Percentiles rank a stretch among this genome's conserved stretches.
These are phyloP conservation scores for Zapornia atra DNA, from an alignment of 2,113 vertebrate genomes.

Conservation along the genomic window DNA sequence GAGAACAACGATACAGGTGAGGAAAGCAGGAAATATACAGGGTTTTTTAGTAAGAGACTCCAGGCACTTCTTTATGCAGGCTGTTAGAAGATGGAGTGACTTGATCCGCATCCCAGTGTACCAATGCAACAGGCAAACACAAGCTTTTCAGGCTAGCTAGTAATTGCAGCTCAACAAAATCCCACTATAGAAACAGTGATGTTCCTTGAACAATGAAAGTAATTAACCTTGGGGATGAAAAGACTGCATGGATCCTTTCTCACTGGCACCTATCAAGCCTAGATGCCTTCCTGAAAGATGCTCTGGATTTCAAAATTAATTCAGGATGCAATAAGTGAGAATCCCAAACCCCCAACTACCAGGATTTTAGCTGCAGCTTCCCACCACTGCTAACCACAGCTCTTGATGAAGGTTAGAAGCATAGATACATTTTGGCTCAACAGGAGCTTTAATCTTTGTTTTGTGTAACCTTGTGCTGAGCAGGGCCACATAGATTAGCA, in stretches of 20 bases:
- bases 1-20: neutral
- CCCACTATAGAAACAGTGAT: neutral
- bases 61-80: neutral
- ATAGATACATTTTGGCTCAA: neutral
- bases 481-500: neutral
- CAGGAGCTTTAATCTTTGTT: neutral
- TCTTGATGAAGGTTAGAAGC: neutral
- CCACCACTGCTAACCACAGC: neutral
- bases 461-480: neutral
- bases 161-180: neutral
- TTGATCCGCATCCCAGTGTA: neutral
- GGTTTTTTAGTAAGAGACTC: neutral
- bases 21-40: neutral
- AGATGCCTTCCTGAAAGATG: neutral
- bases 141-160: neutral
- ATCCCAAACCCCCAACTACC: neutral
- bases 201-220: neutral
- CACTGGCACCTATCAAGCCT: neutral
- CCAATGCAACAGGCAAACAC: neutral
- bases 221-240: neutral
- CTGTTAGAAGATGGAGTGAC: neutral
- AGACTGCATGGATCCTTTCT: neutral
- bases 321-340: neutral
- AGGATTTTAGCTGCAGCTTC: neutral
- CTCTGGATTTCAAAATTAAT: neutral